Base-by-base conservation (phyloP, 2,888 invertebrate genomes). In the Protodeltote pygarga region DNA sequence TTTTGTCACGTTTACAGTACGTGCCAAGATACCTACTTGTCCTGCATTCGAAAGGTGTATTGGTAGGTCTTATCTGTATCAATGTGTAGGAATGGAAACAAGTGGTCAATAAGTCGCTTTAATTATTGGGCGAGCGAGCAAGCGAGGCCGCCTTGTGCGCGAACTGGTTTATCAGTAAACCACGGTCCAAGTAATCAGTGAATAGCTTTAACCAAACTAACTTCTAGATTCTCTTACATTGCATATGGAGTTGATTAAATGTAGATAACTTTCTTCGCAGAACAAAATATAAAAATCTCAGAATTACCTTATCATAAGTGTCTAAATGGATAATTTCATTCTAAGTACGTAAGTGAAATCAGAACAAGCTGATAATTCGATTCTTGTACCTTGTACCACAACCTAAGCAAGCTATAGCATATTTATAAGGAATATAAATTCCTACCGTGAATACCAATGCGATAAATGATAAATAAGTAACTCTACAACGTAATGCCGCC, bases 91-190 rank as follows among this genome's bases (percentile, higher is more conserved):
- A 87, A 83, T 82, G 82, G 73, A 82, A 83, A 78, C 87, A 89
- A 90, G 87, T 87, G 81, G 82, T 77, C 86, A 88, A 87, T 88
- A 83, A 83, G 83, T 83, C 74, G 83, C 75, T 81, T 87, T 87
- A 88, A 87, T 90, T 86, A 87, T 87, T 86, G 81, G 76, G 81
- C 81, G 85, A 81, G 71, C 73, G 49, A 73, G 73, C 74, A 70
- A 74, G 71, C 90, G 89, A 91, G 91, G 90, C 82, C 91, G 83
- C 71, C 87, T 77, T 87, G 85, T 82, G 72, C 75, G 74, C 80
- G 73, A 88, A 91, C 92, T 89, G 89, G 92, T 92, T 89, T 90
- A 83, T 83, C 82, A 83, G 74, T 75, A 48, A 62, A 65, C 50
- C 63, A 75, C 71, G 78, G 75, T 60, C 61, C 76, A 79, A 85